phyloP scores from a whole-genome alignment of 2,113 vertebrate genomes.

The Coptodon rendalli region DNA sequence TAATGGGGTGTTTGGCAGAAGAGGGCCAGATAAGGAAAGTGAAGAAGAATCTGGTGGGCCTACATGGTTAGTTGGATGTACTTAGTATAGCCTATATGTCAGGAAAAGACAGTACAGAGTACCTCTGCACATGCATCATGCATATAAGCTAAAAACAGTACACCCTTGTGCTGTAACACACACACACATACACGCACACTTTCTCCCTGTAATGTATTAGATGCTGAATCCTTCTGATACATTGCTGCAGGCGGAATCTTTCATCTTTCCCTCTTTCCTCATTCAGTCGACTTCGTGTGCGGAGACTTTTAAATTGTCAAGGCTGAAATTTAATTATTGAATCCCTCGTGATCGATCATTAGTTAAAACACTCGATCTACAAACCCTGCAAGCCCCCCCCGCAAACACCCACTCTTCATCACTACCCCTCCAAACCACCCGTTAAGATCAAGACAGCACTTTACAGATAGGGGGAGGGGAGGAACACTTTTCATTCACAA shows the following conservation, averaged over 20 bases:
- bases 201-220: slow-evolving; percentile 35
- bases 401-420: background rate
- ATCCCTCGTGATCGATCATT: slow-evolving; percentile 63
- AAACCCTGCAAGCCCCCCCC: background rate
- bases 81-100: slow-evolving; percentile 21
- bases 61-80: slow-evolving; percentile 4
- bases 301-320: slow-evolving; percentile 64
- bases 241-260: slow-evolving; percentile 41
- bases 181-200: background rate
- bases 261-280: slow-evolving; percentile 51
- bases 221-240: slow-evolving; percentile 49
- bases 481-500: slow-evolving; percentile 54
- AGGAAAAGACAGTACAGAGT: background rate
- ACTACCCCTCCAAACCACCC: background rate
- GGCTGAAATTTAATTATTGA: slow-evolving; percentile 64
- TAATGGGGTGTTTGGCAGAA: slow-evolving; percentile 28
- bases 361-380: slow-evolving; percentile 43
- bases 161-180: background rate
- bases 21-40: slow-evolving; percentile 21
- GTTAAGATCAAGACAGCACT: slow-evolving; percentile 32
- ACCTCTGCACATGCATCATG: background rate
- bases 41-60: slow-evolving; percentile 24
- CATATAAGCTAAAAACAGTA: background rate
- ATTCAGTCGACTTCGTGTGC: slow-evolving; percentile 30
- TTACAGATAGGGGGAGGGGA: background rate